Evolutionary conservation across 2,888 invertebrate species (phyloP).

Genomic region (Thymelicus lineola): DNA sequence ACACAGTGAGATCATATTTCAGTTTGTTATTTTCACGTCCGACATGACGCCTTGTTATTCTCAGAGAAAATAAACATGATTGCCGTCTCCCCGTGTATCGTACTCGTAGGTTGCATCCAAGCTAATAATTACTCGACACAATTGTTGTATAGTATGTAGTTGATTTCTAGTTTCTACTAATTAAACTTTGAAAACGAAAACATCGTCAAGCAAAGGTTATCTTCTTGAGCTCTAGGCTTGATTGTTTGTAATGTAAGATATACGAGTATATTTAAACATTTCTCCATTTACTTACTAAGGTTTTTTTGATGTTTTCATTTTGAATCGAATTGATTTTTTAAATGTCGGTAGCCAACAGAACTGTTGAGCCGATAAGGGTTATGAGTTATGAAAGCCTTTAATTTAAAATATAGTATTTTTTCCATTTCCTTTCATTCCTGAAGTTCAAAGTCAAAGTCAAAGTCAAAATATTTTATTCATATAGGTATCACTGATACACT

Average conservation of each 20-base stretch:
- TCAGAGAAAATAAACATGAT: slow-evolving; percentile 39
- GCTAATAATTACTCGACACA: slow-evolving; percentile 7
- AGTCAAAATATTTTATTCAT: too few species aligned
- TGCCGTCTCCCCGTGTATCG: not conserved
- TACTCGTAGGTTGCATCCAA: slow-evolving; percentile 2
- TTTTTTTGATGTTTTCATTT: too few species aligned
- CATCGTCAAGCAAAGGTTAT: slow-evolving; percentile 11
- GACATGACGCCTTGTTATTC: slow-evolving; percentile 50
- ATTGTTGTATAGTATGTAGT: not conserved
- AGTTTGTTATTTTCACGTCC: slow-evolving; percentile 50
- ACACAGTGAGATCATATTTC: slow-evolving; percentile 44
- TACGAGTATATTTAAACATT: too few species aligned
- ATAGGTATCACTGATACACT: too few species aligned
- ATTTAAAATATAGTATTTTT: too few species aligned
- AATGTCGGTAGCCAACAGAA: too few species aligned
- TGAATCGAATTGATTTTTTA: too few species aligned
- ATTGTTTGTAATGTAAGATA: not conserved
- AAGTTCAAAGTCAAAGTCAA: too few species aligned
- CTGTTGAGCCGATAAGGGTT: too few species aligned
- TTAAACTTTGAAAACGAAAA: slow-evolving; percentile 1
- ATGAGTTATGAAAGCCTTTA: too few species aligned
- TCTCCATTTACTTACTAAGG: not conserved
- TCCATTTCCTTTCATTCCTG: too few species aligned
- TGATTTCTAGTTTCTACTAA: not conserved
- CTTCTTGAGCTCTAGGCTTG: not conserved